Base-by-base conservation (phyloP, 2,797 vertebrate species). In the Limosa lapponica region DNA sequence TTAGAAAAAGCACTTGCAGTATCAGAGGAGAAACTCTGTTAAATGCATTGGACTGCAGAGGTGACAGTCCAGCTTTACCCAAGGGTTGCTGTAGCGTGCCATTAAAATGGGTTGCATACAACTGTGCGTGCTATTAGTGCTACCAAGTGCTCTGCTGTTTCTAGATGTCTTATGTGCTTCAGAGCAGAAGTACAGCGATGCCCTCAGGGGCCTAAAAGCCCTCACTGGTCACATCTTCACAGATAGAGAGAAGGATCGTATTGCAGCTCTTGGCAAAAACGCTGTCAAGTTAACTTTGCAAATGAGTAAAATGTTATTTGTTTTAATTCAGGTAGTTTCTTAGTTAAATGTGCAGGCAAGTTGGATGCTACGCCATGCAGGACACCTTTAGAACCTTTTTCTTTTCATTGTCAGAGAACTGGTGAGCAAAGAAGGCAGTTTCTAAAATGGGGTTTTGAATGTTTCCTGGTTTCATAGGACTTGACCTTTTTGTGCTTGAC, bases 51-150 rank as follows among this genome's bases (percentile, higher is more conserved):
- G 69, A 24, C 32, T 8, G 1, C 18, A 66, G 44, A 52, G 11
- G 5, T 41, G 37, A 54, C 39, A 70, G 16, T 37, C 8, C 82
- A 70, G 13, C 34, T 80, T 77, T 36, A 58, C 32, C 16, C 19
- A 39, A 23, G 23, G 15, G 32, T 8, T 52, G 41, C 22, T 74
- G 52, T 16, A 34, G 18, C 2, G 8, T 32, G 8, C 34, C 10
- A 8, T 37, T 51, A 32, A 57, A 78, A 28, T 39, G 24, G n/a
- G 7, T 69, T 17, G 4, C 24, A 2, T 77, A 28, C 30, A 46
- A 28, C 5, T 49, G 39, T 2, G 0, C 2, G 1, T 52, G 61
- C 39, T 57, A 1, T 22, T 37, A 46, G 7, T 52, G 34, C 51
- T 65, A 7, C 49, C 36, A 28, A 51, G n/a, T 2, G 8, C 55